phyloP scores from a whole-genome alignment of 2,888 invertebrate genomes.

The Poecilobothrus nobilitatus region DNA sequence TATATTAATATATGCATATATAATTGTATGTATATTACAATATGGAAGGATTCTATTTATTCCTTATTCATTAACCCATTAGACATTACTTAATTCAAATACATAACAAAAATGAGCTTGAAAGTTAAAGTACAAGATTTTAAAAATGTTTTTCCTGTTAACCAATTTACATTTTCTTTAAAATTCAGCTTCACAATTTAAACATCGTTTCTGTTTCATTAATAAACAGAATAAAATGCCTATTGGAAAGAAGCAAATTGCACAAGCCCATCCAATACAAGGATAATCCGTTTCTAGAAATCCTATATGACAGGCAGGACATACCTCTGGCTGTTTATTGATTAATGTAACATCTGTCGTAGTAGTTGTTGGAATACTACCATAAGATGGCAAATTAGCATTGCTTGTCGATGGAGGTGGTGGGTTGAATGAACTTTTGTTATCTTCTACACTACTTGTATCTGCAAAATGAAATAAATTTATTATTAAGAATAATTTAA shows the following conservation, averaged over 20 bases:
- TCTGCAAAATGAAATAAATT: too few species aligned
- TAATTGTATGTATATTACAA: too few species aligned
- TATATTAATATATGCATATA: too few species aligned
- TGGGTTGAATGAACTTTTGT: constrained; percentile 19
- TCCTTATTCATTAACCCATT: too few species aligned
- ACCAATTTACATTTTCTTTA: too few species aligned
- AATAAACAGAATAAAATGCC: constrained; percentile 81
- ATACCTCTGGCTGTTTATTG: constrained; percentile 67
- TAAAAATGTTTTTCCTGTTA: too few species aligned
- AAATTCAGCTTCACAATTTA: constrained; percentile 79
- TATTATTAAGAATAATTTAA: too few species aligned
- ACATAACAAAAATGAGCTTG: too few species aligned
- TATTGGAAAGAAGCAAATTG: constrained; percentile 58
- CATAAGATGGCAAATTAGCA: constrained; percentile 46
- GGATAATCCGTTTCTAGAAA: constrained; percentile 81
- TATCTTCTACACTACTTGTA: too few species aligned
- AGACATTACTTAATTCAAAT: too few species aligned
- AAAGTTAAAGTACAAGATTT: too few species aligned
- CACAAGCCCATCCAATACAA: constrained; percentile 69
- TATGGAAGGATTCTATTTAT: too few species aligned
- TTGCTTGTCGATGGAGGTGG: constrained; percentile 14
- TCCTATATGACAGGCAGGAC: constrained; percentile 83
- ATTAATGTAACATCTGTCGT: constrained; percentile 42
- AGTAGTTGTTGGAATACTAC: constrained; percentile 46
- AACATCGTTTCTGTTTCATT: constrained; percentile 73